These are phyloP conservation scores for Synanthedon andrenaeformis DNA, from an alignment of 2,888 invertebrate genomes.

Conservation along the genomic window DNA sequence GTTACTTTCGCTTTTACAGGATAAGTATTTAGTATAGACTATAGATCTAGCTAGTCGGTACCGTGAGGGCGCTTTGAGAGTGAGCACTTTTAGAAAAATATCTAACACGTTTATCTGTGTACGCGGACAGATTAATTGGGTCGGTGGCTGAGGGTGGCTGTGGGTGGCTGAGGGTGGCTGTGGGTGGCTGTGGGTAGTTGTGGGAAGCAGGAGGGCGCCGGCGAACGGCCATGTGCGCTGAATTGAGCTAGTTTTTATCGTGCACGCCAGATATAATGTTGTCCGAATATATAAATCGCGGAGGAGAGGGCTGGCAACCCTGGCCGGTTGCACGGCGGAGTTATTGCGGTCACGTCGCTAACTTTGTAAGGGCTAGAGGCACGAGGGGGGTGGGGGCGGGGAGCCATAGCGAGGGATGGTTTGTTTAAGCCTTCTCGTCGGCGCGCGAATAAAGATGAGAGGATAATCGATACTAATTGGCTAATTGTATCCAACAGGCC, in stretches of 20 bases:
- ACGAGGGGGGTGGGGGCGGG: conserved; percentile 7
- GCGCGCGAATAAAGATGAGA: conserved; percentile 13
- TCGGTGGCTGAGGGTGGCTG: background rate
- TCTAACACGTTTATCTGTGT: background rate
- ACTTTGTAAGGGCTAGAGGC: conserved; percentile 15
- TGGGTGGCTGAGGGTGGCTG: too few species aligned
- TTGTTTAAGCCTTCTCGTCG: conserved; percentile 10
- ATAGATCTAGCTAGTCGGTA: too few species aligned
- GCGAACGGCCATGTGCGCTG: conserved; percentile 7
- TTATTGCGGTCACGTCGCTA: conserved; percentile 30
- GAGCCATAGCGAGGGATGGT: conserved; percentile 5
- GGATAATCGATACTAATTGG: conserved; percentile 16
- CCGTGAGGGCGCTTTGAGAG: too few species aligned
- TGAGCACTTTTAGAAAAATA: background rate
- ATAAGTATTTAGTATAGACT: too few species aligned
- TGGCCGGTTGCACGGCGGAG: conserved; percentile 6
- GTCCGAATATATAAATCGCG: conserved; percentile 11
- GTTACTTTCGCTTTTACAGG: too few species aligned
- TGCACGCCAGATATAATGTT: conserved; percentile 12
- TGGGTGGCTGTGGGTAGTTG: too few species aligned
- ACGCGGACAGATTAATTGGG: background rate
- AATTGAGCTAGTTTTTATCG: conserved; percentile 15
- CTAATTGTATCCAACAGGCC: background rate
- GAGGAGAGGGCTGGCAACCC: background rate
- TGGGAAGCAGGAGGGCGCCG: too few species aligned